phyloP scores from a whole-genome alignment of 2,888 invertebrate genomes.

The Polia nebulosa region DNA sequence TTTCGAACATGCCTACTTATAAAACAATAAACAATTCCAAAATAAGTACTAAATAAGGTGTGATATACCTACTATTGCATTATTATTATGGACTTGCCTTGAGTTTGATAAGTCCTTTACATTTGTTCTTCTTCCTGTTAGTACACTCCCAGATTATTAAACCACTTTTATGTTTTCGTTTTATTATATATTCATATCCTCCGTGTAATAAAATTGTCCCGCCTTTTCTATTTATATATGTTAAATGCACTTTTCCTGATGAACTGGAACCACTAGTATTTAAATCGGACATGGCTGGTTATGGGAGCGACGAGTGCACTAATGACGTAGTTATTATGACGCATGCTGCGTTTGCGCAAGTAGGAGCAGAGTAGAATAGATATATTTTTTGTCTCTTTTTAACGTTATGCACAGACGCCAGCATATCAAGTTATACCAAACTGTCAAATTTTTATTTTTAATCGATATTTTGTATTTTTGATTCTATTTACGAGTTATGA shows the following conservation, averaged over 20 bases:
- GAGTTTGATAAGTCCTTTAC: conserved; percentile 22
- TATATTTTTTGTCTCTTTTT: conserved; percentile 11
- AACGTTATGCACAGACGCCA: conserved; percentile 6
- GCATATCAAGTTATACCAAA: too few species aligned
- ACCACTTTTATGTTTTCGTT: conserved; percentile 22
- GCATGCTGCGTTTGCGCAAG: conserved; percentile 13
- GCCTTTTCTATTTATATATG: conserved; percentile 18
- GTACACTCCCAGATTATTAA: conserved; percentile 26
- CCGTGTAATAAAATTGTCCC: conserved; percentile 14
- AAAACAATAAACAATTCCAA: conserved; percentile 17
- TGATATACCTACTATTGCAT: conserved; percentile 14
- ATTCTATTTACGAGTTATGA: too few species aligned
- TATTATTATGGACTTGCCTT: conserved; percentile 8
- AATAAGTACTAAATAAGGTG: conserved; percentile 18
- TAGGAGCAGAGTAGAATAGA: conserved; percentile 11
- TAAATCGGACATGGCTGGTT: conserved; percentile 8
- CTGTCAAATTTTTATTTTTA: too few species aligned
- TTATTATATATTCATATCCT: conserved; percentile 20
- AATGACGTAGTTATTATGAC: conserved; percentile 8
- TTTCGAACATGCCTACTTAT: conserved; percentile 19
- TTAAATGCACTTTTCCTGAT: conserved; percentile 4
- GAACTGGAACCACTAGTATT: conserved; percentile 13
- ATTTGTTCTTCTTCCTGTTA: background rate
- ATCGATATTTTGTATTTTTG: too few species aligned
- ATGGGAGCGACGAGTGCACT: conserved; percentile 12